These are phyloP conservation scores for Pediacus dermestoides DNA, from an alignment of 2,888 invertebrate species.

Conservation along the genomic window DNA sequence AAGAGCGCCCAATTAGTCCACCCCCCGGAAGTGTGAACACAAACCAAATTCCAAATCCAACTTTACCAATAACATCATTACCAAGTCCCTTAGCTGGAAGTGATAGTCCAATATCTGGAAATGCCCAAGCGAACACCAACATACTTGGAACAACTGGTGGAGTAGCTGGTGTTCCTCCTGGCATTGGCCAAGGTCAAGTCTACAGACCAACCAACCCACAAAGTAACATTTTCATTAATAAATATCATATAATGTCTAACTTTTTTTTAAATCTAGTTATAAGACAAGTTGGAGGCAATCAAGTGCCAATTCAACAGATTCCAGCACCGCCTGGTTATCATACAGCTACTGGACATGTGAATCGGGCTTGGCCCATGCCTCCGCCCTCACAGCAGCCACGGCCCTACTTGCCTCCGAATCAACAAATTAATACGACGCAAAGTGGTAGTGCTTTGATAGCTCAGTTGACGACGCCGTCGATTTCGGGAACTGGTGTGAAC, in stretches of 20 bases:
- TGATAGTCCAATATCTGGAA: slow-evolving; percentile 53
- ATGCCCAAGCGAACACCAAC: slow-evolving; percentile 47
- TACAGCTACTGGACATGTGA: slow-evolving; percentile 35
- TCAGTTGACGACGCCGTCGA: slow-evolving; percentile 57
- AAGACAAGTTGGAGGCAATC: slow-evolving; percentile 26
- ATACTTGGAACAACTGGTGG: slow-evolving; percentile 39
- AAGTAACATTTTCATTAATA: slow-evolving; percentile 25
- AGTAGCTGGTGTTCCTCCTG: slow-evolving; percentile 35
- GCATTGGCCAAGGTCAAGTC: slow-evolving; percentile 46
- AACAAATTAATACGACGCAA: slow-evolving; percentile 45
- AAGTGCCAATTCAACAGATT: slow-evolving; percentile 40
- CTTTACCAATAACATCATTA: slow-evolving; percentile 47
- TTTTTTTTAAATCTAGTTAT: too few relatives aligned
- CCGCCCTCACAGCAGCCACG: slow-evolving; percentile 55
- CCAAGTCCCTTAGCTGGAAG: slow-evolving; percentile 56
- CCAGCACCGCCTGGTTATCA: slow-evolving; percentile 52
- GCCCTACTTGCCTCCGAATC: slow-evolving; percentile 34
- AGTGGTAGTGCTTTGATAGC: slow-evolving; percentile 57
- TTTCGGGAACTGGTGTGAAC: slow-evolving; percentile 48
- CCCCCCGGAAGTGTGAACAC: slow-evolving; percentile 46
- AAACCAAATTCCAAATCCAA: slow-evolving; percentile 42
- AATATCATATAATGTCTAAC: too few relatives aligned
- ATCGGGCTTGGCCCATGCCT: slow-evolving; percentile 56
- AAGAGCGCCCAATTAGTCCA: slow-evolving; percentile 68
- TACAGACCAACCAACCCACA: slow-evolving; percentile 46